These are phyloP conservation scores for Eremophila alpestris DNA, from an alignment of 2,797 vertebrate species.

Conservation along the genomic window DNA sequence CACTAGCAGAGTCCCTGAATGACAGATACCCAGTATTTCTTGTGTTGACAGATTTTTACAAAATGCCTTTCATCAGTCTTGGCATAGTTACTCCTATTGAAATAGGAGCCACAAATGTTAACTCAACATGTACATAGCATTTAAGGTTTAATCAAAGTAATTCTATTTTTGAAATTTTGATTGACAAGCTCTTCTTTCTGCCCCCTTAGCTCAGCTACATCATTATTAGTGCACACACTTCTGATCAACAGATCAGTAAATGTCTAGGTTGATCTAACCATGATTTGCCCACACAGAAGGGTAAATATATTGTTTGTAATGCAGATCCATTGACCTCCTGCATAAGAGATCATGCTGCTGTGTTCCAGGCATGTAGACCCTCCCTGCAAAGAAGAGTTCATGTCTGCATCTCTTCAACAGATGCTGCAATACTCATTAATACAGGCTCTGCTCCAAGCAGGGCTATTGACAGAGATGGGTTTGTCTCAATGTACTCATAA, in stretches of 20 bases:
- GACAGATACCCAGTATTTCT: not conserved
- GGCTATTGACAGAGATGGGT: not conserved
- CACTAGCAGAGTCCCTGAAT: not conserved
- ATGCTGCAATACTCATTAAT: not conserved
- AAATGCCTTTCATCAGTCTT: not conserved
- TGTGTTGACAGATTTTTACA: not conserved
- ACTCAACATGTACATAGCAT: rapidly evolving
- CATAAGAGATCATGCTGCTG: not conserved
- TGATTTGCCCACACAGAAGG: not conserved
- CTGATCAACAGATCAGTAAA: not conserved
- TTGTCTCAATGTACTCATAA: not conserved
- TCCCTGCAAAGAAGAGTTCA: not conserved
- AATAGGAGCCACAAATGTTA: not conserved
- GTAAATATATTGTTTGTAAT: not conserved
- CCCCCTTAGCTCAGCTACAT: not conserved
- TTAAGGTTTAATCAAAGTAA: not conserved
- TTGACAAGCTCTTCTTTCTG: not conserved
- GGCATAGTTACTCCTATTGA: not conserved
- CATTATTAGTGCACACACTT: not conserved
- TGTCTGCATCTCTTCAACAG: not conserved
- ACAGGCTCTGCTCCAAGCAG: not conserved
- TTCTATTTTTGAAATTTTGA: not conserved
- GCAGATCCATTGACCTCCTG: not conserved
- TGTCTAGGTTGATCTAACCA: not conserved
- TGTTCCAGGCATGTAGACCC: not conserved